Percentiles rank a stretch among this genome's conserved stretches.
Conservation (phyloP, 1,140 invertebrate species). For the Carposina sasakii region DNA sequence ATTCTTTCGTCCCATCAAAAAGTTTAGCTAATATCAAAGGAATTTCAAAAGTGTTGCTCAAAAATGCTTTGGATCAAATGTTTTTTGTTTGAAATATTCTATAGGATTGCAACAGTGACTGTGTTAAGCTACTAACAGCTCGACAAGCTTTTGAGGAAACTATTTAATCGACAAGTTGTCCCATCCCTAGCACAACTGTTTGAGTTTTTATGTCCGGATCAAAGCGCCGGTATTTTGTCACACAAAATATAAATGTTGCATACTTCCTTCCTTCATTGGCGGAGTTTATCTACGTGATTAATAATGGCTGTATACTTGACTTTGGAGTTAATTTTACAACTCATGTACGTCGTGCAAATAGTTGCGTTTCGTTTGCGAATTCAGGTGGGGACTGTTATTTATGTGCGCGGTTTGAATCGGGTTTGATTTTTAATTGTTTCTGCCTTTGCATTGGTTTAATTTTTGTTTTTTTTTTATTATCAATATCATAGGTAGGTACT, state of each 20-base stretch:
- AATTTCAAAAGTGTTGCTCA: neutral
- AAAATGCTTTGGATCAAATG: neutral
- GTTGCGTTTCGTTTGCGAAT: too few species aligned
- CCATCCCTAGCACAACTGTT: conserved; percentile 41
- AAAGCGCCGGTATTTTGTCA: conserved; percentile 70
- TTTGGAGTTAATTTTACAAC: too few species aligned
- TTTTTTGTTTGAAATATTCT: neutral
- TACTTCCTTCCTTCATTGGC: conserved; percentile 69
- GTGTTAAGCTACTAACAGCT: neutral
- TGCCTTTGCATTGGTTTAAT: too few species aligned
- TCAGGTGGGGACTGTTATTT: too few species aligned
- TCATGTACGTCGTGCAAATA: too few species aligned
- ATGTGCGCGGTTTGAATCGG: too few species aligned
- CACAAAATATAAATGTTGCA: conserved; percentile 70
- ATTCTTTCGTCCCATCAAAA: neutral
- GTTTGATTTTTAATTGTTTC: too few species aligned
- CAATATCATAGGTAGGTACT: too few species aligned
- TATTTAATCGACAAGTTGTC: neutral
- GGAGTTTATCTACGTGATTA: conserved; percentile 66
- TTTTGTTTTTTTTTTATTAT: too few species aligned
- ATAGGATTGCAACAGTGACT: neutral
- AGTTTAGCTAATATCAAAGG: neutral
- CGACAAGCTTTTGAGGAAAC: conserved; percentile 11
- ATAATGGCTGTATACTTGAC: too few species aligned
- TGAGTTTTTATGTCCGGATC: conserved; percentile 69